These are phyloP conservation scores for Tenthredo amoena DNA, from an alignment of 2,888 invertebrate species.

Conservation along the genomic window DNA sequence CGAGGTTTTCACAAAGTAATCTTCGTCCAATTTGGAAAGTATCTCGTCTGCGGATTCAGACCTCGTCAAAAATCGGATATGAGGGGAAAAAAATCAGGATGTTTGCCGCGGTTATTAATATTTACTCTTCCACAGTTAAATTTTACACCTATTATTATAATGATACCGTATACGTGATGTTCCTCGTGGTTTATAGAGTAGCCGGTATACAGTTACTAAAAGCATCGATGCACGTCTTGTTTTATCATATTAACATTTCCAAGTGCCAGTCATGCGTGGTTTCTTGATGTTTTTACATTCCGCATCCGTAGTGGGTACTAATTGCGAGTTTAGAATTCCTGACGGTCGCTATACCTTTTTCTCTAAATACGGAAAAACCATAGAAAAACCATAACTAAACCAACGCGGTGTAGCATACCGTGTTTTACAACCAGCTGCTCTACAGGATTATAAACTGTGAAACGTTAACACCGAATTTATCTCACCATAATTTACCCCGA, in stretches of 20 bases:
- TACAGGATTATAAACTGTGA: neutral
- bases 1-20: conserved; percentile 23
- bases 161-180: neutral
- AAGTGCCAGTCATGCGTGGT: conserved; percentile 52
- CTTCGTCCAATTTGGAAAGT: neutral
- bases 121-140: neutral
- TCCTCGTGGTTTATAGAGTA: neutral
- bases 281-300: conserved; percentile 48
- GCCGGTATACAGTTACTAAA: conserved; percentile 29
- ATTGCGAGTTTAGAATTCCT: conserved; percentile 60
- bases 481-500: neutral
- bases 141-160: neutral
- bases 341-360: conserved; percentile 57
- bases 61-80: too few relatives aligned
- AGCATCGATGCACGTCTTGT: conserved; percentile 47
- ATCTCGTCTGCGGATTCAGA: neutral
- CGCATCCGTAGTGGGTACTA: conserved; percentile 38
- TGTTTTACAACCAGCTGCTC: neutral
- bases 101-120: neutral
- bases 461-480: neutral
- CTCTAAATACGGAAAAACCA: neutral
- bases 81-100: too few relatives aligned
- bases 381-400: neutral
- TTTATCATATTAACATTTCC: conserved; percentile 53
- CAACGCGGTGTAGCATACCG: neutral